Conservation (phyloP, 2,113 vertebrate genomes). For the Tyto alba region DNA sequence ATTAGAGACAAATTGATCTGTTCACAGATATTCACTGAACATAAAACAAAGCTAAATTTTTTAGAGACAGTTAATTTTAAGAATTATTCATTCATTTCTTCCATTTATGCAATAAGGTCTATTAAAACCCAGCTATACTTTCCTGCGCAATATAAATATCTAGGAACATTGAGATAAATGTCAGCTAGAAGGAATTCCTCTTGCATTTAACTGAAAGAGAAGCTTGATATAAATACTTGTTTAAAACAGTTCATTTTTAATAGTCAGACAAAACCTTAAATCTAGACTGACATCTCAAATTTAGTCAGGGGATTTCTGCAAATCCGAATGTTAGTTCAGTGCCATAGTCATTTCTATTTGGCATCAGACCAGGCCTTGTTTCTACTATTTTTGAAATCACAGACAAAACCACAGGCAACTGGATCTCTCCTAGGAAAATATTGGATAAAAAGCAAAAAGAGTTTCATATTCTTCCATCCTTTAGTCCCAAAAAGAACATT, state of each 20-base stretch:
- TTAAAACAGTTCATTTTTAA: neutral
- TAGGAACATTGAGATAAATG: neutral
- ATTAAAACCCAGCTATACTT: neutral
- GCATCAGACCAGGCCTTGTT: neutral
- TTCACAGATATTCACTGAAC: neutral
- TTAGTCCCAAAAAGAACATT: neutral
- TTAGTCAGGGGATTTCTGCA: neutral
- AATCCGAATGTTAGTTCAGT: neutral
- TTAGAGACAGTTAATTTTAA: neutral
- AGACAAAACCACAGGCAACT: constrained; percentile 49
- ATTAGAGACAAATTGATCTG: neutral
- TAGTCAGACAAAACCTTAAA: neutral
- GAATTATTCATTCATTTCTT: neutral
- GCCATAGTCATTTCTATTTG: neutral
- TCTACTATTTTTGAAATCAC: constrained; percentile 35
- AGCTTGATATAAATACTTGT: neutral
- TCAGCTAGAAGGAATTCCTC: neutral
- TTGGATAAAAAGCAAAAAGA: neutral
- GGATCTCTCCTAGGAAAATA: constrained; percentile 28
- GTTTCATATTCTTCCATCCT: neutral
- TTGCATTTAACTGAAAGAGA: neutral
- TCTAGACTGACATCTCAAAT: neutral
- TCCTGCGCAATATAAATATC: neutral
- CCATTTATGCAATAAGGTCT: neutral
- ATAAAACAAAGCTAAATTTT: neutral